Conservation (phyloP, 2,113 vertebrate species). For the Campylomormyrus numenius region DNA sequence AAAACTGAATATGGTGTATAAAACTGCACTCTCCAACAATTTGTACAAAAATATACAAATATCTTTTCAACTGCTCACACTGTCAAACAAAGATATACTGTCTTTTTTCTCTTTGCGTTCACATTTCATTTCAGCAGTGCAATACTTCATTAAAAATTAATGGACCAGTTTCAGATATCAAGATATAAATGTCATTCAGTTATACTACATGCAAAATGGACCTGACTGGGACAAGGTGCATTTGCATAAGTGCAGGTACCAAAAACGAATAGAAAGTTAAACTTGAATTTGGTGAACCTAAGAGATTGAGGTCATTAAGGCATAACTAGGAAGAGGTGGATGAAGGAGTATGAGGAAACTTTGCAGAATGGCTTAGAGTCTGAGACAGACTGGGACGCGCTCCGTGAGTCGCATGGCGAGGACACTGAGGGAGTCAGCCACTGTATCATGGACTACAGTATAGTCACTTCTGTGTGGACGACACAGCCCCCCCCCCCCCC, state of each 20-base stretch:
- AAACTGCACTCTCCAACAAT: not conserved
- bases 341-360: not conserved
- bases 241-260: not conserved
- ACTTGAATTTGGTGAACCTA: not conserved
- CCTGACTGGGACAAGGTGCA: not conserved
- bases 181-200: not conserved
- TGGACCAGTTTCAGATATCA: not conserved
- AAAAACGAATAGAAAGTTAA: not conserved
- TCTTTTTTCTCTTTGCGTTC: not conserved
- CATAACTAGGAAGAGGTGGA: not conserved
- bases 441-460: not conserved
- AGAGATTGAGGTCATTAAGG: not conserved
- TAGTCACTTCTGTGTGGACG: not conserved
- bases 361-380: not conserved
- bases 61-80: not conserved
- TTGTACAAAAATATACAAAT: not conserved
- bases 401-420: not conserved
- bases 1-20: not conserved
- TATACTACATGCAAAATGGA: not conserved
- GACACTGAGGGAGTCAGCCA: not conserved
- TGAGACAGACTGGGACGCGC: not conserved
- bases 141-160: not conserved
- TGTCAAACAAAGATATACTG: not conserved
- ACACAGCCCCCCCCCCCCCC: not conserved
- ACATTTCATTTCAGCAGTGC: not conserved